A percentile compares a stretch with the other conserved stretches of the same genome.
Conservation (phyloP, 2,888 invertebrate species). For the Hydrotaea cyrtoneurina region DNA sequence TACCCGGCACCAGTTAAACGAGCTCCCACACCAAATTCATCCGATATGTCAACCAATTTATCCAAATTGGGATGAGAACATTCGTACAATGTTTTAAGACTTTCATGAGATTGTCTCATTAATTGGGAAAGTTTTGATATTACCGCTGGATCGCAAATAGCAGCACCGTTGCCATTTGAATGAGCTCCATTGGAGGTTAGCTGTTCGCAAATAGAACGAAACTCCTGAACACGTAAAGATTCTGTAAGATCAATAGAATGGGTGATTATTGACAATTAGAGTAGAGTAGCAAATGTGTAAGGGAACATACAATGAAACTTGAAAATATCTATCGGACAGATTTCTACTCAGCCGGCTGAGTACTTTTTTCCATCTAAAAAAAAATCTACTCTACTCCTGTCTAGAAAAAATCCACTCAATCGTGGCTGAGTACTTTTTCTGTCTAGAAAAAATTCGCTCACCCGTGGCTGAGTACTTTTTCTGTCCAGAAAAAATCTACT, state of each 20-base stretch:
- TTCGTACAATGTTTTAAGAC: conserved; percentile 92
- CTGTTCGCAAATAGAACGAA: conserved; percentile 84
- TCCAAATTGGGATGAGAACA: conserved; percentile 96
- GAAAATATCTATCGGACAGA: too few relatives aligned
- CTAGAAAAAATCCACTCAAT: too few relatives aligned
- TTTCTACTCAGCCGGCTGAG: too few relatives aligned
- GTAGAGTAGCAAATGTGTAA: too few relatives aligned
- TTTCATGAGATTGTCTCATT: conserved; percentile 94
- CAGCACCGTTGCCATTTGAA: conserved; percentile 44
- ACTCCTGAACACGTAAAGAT: conserved; percentile 90
- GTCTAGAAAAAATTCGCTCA: too few relatives aligned
- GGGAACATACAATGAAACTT: too few relatives aligned
- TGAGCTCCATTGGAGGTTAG: background rate
- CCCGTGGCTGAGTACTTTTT: too few relatives aligned
- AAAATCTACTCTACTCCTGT: too few relatives aligned
- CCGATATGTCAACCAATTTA: conserved; percentile 88
- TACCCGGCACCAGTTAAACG: conserved; percentile 97
- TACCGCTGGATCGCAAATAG: background rate
- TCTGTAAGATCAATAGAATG: conserved; percentile 82
- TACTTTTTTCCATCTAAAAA: too few relatives aligned
- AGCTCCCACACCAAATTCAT: conserved; percentile 87
- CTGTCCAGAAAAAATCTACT: too few relatives aligned
- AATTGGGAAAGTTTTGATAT: conserved; percentile 85
- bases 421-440: too few relatives aligned
- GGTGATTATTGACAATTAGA: background rate